Base-by-base conservation (phyloP, 2,888 invertebrate genomes). In the Drosophila mettleri region DNA sequence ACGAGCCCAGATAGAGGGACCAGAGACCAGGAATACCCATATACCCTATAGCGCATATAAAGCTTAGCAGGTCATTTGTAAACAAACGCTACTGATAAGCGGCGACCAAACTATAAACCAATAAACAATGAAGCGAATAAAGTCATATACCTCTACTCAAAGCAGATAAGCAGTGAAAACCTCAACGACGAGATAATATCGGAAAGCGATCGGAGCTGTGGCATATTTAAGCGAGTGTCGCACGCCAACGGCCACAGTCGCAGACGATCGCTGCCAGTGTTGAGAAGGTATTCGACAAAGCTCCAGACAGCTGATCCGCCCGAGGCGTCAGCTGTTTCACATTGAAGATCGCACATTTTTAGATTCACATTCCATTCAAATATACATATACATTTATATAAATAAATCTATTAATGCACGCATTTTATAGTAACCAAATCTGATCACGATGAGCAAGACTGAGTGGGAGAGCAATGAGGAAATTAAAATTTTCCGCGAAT, bases 401-500 rank as follows among this genome's bases (percentile, higher is more conserved):
- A 22, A 38, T 39, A 49, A 16, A 29, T 14, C 31, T 29, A 6
- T 20, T 33, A 7, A 38, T 46, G 27, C 5, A 16, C 18, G 14
- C n/a, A 43, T 33, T 39, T 46, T 49, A 3, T 18, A 53, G 53
- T 8, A 20, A 41, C n/a, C 0, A 9, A 22, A 51, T 34, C 12
- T 2, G 12, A 36, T 36, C 41, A 71, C 49, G 34, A 82, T 83
- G 82, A 69, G 86, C 61, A 55, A 71, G 29, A 39, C 71, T 7
- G 61, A 77, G 70, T 94, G 93, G 93, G 92, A 93, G 60, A 91
- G 91, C 45, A 93, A 93, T 86, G 93, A 93, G 85, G 95, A 95
- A 74, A 94, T 97, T 63, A 94, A 96, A 79, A 95, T 96, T 89
- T 97, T 98, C 88, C 94, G 96, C 67, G 96, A 97, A 89, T 98